A percentile compares a stretch with the other conserved stretches of the same genome.
These are phyloP conservation scores for Ormia ochracea DNA, from an alignment of 2,888 invertebrate genomes.

Conservation along the genomic window DNA sequence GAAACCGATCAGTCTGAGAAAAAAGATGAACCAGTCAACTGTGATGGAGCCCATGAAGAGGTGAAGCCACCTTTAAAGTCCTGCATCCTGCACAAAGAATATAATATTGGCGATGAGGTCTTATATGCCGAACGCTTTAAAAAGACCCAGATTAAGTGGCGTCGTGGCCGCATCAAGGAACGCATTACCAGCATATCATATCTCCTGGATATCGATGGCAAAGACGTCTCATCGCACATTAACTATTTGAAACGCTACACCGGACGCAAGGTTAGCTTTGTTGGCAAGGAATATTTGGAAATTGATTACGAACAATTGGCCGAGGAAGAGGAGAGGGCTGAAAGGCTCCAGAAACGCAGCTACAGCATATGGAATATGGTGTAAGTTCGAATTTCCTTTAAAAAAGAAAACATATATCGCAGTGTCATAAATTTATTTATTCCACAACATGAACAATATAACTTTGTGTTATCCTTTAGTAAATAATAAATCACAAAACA, in stretches of 20 bases:
- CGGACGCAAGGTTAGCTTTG: conserved; percentile 74
- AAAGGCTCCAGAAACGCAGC: conserved; percentile 67
- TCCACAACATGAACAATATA: background rate
- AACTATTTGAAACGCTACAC: conserved; percentile 76
- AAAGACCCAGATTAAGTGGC: conserved; percentile 75
- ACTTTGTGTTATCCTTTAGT: background rate
- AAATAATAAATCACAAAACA: background rate
- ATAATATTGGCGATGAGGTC: conserved; percentile 73
- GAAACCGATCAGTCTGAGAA: conserved; percentile 58
- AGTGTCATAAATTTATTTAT: background rate
- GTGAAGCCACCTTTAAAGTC: conserved; percentile 68
- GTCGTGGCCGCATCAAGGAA: conserved; percentile 72
- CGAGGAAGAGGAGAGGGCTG: conserved; percentile 70
- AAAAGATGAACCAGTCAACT: conserved; percentile 65
- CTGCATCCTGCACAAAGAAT: conserved; percentile 73
- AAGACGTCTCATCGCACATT: conserved; percentile 74
- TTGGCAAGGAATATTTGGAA: conserved; percentile 75
- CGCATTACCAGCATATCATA: conserved; percentile 76
- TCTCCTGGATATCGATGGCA: conserved; percentile 74
- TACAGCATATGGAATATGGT: conserved; percentile 77
- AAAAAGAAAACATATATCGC: background rate
- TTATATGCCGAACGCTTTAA: conserved; percentile 74
- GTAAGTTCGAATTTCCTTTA: conserved; percentile 50
- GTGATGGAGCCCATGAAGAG: conserved; percentile 38
- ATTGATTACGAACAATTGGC: conserved; percentile 76